Evolutionary conservation across 2,888 invertebrate genomes (phyloP), one percentile per base, ranked within the genome.

Genomic region (Tiliacea citrago): DNA sequence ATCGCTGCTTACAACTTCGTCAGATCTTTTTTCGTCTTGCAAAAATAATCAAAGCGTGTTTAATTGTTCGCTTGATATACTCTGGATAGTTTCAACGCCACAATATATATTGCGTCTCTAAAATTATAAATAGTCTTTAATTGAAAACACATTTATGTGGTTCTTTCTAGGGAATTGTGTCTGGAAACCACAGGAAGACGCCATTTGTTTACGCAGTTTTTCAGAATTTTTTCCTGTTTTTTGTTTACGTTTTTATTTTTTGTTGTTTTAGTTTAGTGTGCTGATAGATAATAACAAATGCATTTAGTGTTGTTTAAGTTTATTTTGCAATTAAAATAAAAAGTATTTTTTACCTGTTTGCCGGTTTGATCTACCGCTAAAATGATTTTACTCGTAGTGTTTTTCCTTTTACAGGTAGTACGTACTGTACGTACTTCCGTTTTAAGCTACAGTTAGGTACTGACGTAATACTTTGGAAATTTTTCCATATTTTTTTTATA

Each of bases 11-110:
- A 91, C 79, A 87, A 73, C 68, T 82, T 45, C 86, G 81, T 81
- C 86, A 86, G 90, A 87, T 92, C 92, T 93, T 92, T 93, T 94
- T 92, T 90, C 86, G 92, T 91, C 89, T 90, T 91, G 88, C 82
- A 80, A 92, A 94, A 91, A 95, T 92, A 94, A 94, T 92, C 93
- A 91, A 90, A 89, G 84, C 79, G 85, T 77, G 82, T 92, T 93
- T 94, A 93, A 95, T 95, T 94, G 93, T 93, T 93, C 91, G 86
- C 90, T 91, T 88, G 89, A 88, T 90, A 90, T 83, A 76, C 82
- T 92, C 92, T 94, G 93, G 92, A 90, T 90, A 93, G 86, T 88
- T 88, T 94, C 92, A 92, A 87, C 73, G 75, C 82, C 65, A 85
- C 84, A 83, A 77, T 79, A 69, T 79, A 69, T 85, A 88, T 85